Conservation (phyloP, 2,888 invertebrate genomes). For the Polydrusus cervinus region DNA sequence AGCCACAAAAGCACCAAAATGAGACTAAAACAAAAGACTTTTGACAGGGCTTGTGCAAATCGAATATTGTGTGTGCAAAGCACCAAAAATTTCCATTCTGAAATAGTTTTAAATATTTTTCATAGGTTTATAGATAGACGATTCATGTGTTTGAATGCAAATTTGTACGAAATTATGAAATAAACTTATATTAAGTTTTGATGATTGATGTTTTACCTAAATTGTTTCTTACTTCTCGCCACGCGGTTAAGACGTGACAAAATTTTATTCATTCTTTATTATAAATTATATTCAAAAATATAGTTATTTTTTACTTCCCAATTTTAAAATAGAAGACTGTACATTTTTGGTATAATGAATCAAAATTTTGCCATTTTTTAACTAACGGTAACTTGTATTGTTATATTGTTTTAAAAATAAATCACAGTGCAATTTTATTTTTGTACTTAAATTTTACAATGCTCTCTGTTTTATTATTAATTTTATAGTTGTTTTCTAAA, state of each 20-base stretch:
- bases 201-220: constrained; percentile 26
- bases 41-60: constrained; percentile 70
- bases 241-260: background rate
- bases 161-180: constrained; percentile 23
- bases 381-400: constrained; percentile 15
- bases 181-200: constrained; percentile 52
- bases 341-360: background rate
- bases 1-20: constrained; percentile 36
- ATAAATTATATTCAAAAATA: too few relatives aligned
- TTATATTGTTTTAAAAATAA: constrained; percentile 28
- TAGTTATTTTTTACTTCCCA: too few relatives aligned
- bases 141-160: constrained; percentile 35
- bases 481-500: constrained; percentile 47
- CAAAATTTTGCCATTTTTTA: constrained; percentile 7
- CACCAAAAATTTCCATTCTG: constrained; percentile 59
- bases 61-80: constrained; percentile 64
- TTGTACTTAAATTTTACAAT: constrained; percentile 45
- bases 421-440: constrained; percentile 47
- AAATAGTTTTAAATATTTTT: constrained; percentile 46
- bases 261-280: constrained; percentile 22
- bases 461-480: constrained; percentile 58
- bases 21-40: constrained; percentile 32
- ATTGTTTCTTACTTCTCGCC: constrained; percentile 25
- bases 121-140: constrained; percentile 31
- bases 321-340: background rate